These are phyloP conservation scores for Lasioglossum figueresi DNA, from an alignment of 2,888 invertebrate species.

Conservation along the genomic window DNA sequence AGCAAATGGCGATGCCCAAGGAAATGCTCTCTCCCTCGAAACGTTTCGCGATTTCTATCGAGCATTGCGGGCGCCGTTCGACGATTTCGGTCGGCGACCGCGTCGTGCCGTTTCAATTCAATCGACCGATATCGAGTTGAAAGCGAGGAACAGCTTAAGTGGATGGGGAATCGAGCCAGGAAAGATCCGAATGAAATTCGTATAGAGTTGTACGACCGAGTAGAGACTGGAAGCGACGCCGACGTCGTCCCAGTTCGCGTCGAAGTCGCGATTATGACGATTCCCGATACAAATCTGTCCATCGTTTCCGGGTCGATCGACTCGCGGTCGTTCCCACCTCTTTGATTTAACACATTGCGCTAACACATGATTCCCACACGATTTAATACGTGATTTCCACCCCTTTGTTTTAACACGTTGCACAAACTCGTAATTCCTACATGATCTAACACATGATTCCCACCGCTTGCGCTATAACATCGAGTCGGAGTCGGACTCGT, in stretches of 20 bases:
- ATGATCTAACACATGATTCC: too few species aligned
- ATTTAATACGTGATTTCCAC: too few species aligned
- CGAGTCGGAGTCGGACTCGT: too few species aligned
- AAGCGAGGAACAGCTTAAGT: neutral
- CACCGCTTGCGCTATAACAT: too few species aligned
- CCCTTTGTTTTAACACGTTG: too few species aligned
- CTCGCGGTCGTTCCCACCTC: neutral
- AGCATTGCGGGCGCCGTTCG: neutral
- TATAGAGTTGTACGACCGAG: neutral
- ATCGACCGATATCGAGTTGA: conserved; percentile 21
- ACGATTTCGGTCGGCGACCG: conserved; percentile 21
- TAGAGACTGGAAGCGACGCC: neutral
- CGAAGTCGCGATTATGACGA: neutral
- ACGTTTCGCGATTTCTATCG: conserved; percentile 35
- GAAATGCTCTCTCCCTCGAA: conserved; percentile 9
- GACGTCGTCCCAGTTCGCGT: neutral
- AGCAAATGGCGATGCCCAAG: conserved; percentile 41
- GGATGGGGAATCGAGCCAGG: neutral
- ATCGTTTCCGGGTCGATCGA: neutral
- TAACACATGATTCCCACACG: too few species aligned
- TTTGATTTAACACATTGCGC: too few species aligned
- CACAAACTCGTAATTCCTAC: too few species aligned
- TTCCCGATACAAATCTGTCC: neutral
- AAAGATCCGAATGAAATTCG: neutral
- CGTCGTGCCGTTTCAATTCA: conserved; percentile 20